Evolutionary conservation across 2,113 vertebrate species (phyloP), one percentile per base, ranked within the genome.

Genomic region (Engraulis encrasicolus): DNA sequence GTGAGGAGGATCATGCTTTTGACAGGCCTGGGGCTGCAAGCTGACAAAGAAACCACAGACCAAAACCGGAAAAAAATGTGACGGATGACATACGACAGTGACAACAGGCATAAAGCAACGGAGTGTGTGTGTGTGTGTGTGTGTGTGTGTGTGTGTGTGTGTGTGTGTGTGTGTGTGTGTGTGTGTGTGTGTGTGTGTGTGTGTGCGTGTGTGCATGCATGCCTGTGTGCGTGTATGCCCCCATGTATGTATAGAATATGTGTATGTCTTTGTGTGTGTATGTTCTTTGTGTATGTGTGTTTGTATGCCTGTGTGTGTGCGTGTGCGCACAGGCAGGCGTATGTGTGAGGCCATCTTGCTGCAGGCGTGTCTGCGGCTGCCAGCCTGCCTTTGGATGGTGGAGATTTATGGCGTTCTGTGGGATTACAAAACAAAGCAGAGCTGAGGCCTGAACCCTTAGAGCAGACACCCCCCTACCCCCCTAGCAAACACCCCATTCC

Each of bases 371-470:
- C 89, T 87, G 90, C 83, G 87, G 84, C 88, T 88, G 87, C 74
- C 80, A 6, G 82, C 77, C 78, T 17, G 82, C 50, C 82, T 79
- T 58, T 31, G 66, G n/a, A 23, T 66, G 58, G 66, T 15, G 83
- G 89, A 93, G 90, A 93, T 94, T 93, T 93, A 92, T 38, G 84
- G 91, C 81, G 15, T 38, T 83, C 86, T 86, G 83, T 89, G 87
- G 89, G 92, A 93, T 93, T 91, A 84, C 79, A 89, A 85, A 91
- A 88, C 89, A 89, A 91, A 80, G 87, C 86, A 86, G 81, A 91
- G 88, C 87, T 78, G 81, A 84, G 88, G 87, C 78, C 83, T 89
- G 86, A 89, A 82, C 86, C 86, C 89, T 85, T 84, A 84, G 91
- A 89, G 85, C 88, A 88, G 88, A 89, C 83, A 86, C 48, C 89